phyloP scores from a whole-genome alignment of 2,888 invertebrate species.

The Amiota communis region DNA sequence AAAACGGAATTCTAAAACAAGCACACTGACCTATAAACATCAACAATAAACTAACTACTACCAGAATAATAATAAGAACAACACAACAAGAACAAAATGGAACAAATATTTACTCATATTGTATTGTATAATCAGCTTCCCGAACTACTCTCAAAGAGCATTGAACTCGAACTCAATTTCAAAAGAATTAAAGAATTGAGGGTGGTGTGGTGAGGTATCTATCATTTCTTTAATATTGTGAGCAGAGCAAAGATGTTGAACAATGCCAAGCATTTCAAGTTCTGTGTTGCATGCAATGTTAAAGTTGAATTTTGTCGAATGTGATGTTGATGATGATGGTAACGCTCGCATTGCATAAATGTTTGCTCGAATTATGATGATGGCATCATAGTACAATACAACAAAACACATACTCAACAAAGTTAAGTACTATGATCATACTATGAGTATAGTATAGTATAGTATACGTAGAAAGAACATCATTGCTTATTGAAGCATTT shows the following conservation, averaged over 20 bases:
- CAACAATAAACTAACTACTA: not conserved
- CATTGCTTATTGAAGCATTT: no score
- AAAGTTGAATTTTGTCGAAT: no score
- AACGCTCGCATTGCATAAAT: constrained; percentile 7
- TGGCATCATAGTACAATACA: not conserved
- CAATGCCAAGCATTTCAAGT: not conserved
- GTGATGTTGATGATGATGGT: not conserved
- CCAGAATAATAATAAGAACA: not conserved
- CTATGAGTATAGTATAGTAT: not conserved
- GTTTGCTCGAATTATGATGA: not conserved
- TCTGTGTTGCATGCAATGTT: not conserved
- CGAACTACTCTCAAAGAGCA: not conserved
- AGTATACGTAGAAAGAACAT: not conserved
- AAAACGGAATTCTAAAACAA: not conserved
- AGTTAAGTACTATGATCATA: no score
- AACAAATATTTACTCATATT: not conserved
- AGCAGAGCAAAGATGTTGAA: not conserved
- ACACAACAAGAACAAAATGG: no score
- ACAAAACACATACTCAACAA: not conserved
- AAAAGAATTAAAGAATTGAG: not conserved
- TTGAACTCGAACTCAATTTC: not conserved
- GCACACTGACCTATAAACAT: constrained; percentile 11
- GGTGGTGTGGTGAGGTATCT: not conserved
- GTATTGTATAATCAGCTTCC: no score
- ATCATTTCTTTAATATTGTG: no score